Percentiles rank a stretch among this genome's conserved stretches.
Evolutionary conservation across 2,797 vertebrate species (phyloP).

Genomic region (Liparis tanakae): DNA sequence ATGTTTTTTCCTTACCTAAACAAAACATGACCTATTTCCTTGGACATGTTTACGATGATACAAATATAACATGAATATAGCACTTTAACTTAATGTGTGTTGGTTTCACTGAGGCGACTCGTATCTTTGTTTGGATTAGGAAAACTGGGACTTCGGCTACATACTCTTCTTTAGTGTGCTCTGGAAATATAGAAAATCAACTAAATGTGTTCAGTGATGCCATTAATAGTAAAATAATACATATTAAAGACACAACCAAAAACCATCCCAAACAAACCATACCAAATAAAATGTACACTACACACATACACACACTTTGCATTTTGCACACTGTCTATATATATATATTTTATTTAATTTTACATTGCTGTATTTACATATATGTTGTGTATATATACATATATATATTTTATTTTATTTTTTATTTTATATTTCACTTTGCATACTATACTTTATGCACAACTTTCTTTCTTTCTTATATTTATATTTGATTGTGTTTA

Average conservation of each 20-base stretch:
- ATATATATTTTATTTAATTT: too few relatives aligned
- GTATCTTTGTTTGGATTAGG: not conserved
- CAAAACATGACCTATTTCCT: not conserved
- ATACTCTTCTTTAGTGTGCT: not conserved
- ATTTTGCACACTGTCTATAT: too few relatives aligned
- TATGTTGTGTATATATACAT: too few relatives aligned
- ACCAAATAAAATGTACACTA: too few relatives aligned
- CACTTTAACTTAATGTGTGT: not conserved
- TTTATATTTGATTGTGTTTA: too few relatives aligned
- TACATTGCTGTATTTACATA: too few relatives aligned
- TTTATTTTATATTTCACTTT: too few relatives aligned
- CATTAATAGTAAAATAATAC: not conserved
- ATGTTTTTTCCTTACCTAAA: not conserved
- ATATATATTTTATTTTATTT: too few relatives aligned
- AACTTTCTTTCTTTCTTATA: too few relatives aligned
- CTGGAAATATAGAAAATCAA: not conserved
- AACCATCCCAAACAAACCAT: conserved; percentile 7
- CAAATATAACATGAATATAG: not conserved
- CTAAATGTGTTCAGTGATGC: not conserved
- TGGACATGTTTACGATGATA: not conserved
- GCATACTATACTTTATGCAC: too few relatives aligned
- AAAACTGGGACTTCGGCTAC: not conserved
- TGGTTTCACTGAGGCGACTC: not conserved
- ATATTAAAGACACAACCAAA: not conserved
- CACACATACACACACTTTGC: too few relatives aligned